Evolutionary conservation across 2,888 invertebrate genomes (phyloP), one percentile per base, ranked within the genome.

Genomic region (Polydesmus complanatus): DNA sequence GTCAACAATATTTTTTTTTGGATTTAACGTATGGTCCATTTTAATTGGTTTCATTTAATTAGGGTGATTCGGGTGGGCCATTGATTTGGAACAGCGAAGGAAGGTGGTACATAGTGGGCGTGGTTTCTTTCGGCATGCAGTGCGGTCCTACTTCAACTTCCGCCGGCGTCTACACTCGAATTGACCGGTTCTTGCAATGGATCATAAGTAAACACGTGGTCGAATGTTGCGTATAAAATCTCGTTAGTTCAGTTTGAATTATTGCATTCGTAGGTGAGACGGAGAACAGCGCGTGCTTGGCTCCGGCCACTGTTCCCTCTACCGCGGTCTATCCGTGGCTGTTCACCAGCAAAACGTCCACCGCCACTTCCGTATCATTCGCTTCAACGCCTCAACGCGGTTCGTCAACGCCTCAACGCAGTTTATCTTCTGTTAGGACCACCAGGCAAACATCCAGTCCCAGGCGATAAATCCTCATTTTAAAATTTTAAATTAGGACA

Each of bases 21-120:
- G n/a, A n/a, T n/a, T n/a, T n/a, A n/a, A n/a, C n/a, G n/a, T n/a
- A n/a, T n/a, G n/a, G n/a, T n/a, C n/a, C n/a, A n/a, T n/a, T n/a
- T n/a, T n/a, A n/a, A n/a, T n/a, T n/a, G n/a, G n/a, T n/a, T n/a
- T n/a, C n/a, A n/a, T n/a, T n/a, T n/a, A n/a, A n/a, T n/a, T n/a
- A 59, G 59, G 59, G 59, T 5, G 59, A 59, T 25, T 59, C 59
- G 2, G 59, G 59, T n/a, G 59, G 59, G 18, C 59, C 59, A 27
- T 23, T 59, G 2, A 59, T 59, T 47, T 59, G 59, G 59, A 59
- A 59, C 47, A 22, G 21, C 23, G 37, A 54, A 18, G 59, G 59
- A 18, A 50, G 59, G 19, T 59, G 59, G 59, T 59, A n/a, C 47
- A 54, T 59, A 21, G 59, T 37, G 22, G 59, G 59, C 1, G 54